A percentile compares a stretch with the other conserved stretches of the same genome.
Evolutionary conservation across 2,113 vertebrate species (phyloP).

Genomic region (Ptilonorhynchus violaceus): DNA sequence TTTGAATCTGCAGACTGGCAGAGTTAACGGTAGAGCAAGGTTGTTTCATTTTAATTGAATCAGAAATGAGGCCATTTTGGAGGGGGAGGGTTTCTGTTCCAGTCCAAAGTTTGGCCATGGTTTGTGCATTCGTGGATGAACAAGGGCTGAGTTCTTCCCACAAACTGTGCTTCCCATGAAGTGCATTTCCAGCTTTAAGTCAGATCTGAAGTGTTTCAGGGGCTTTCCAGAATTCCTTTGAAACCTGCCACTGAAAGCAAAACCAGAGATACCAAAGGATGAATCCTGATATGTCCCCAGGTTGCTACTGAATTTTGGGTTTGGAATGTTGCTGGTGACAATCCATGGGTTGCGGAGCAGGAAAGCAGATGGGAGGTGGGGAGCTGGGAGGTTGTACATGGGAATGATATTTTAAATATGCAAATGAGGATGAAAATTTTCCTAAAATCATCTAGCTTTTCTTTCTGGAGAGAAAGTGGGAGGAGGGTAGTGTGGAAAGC

Average conservation of each 20-base stretch:
- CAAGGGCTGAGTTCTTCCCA: background rate
- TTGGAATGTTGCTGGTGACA: background rate
- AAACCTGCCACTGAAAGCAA: background rate
- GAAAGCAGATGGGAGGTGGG: background rate
- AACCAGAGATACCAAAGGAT: background rate
- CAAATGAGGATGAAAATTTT: background rate
- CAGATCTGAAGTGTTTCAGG: background rate
- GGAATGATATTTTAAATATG: background rate
- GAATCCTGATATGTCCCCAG: background rate
- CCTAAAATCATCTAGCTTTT: background rate
- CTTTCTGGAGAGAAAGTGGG: background rate
- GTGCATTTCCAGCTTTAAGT: background rate
- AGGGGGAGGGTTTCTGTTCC: background rate
- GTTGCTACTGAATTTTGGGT: background rate
- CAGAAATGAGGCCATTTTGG: accelerated
- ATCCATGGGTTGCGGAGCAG: background rate
- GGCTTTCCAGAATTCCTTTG: background rate
- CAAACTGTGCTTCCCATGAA: background rate
- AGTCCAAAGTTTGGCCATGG: background rate
- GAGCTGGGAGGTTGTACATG: accelerated
- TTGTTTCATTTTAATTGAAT: background rate
- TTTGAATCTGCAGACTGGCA: background rate
- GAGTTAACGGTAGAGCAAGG: background rate
- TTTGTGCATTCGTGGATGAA: background rate
- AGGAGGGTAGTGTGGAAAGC: background rate